phyloP scores from a whole-genome alignment of 35 echinoderm and acorn worm species.

The Strongylocentrotus purpuratus region DNA sequence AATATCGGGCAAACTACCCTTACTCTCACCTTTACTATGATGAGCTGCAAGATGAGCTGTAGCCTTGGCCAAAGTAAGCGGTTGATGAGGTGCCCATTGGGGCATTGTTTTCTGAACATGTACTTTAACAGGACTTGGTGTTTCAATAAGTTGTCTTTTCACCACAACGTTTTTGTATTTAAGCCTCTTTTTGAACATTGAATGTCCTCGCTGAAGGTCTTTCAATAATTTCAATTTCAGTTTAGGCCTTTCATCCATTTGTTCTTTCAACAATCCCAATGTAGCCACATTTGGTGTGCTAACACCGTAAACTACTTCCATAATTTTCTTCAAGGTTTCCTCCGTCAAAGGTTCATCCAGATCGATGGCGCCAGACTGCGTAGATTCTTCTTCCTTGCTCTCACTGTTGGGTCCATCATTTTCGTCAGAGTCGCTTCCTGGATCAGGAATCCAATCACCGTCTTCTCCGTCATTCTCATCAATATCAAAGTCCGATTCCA shows the following conservation, averaged over 20 bases:
- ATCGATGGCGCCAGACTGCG: not conserved
- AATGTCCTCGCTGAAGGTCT: conserved; percentile 32
- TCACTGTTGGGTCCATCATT: not conserved
- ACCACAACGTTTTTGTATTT: not conserved
- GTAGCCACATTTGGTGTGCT: not conserved
- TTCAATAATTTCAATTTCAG: conserved; percentile 26
- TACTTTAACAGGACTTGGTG: not conserved
- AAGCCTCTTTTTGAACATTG: conserved; percentile 2
- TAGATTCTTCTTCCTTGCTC: not conserved
- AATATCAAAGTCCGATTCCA: not conserved
- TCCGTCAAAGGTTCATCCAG: not conserved
- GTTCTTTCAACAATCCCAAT: conserved; percentile 21
- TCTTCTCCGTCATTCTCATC: not conserved
- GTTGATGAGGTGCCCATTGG: conserved; percentile 31
- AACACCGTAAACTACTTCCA: conserved; percentile 28
- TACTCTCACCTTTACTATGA: not conserved
- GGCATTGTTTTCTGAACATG: not conserved
- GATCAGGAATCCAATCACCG: not conserved
- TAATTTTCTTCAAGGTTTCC: not conserved
- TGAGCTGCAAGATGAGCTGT: conserved; percentile 35
- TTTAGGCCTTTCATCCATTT: conserved; percentile 43
- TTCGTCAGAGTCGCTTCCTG: not conserved
- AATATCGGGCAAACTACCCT: not conserved
- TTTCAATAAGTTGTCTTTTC: not conserved
- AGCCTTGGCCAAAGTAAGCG: not conserved